Percentiles rank a stretch among this genome's conserved stretches.
Conservation (phyloP, 53 echinoderm and acorn worm genomes). For the Mesocentrotus franciscanus region DNA sequence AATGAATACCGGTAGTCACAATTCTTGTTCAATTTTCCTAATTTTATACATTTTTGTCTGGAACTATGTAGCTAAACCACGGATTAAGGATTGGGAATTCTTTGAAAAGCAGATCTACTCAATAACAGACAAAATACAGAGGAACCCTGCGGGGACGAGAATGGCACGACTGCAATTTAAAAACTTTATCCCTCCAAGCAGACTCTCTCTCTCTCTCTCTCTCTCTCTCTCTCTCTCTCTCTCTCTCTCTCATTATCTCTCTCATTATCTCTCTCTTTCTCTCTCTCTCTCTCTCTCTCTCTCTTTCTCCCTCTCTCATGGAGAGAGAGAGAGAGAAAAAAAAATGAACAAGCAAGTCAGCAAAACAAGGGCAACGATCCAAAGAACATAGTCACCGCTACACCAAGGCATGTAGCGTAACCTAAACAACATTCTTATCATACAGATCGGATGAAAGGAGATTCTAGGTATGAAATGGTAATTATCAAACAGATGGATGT, state of each 20-base stretch:
- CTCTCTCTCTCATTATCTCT: not conserved
- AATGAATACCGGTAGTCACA: too few species aligned
- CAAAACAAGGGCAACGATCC: slow-evolving; percentile 12
- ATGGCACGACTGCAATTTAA: not conserved
- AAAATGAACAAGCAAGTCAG: slow-evolving; percentile 9
- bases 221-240: not conserved
- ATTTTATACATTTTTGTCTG: too few species aligned
- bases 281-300: not conserved
- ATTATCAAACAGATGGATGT: too few species aligned
- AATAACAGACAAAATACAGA: not conserved
- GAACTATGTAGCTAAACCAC: not conserved
- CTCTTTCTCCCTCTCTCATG: not conserved
- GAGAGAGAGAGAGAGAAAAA: too few species aligned
- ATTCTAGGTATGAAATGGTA: too few species aligned
- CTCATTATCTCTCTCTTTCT: not conserved
- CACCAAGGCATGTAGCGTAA: not conserved
- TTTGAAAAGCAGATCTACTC: too few species aligned
- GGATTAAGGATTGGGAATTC: not conserved
- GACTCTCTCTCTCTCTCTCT: not conserved
- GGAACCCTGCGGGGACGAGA: not conserved
- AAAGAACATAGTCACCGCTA: slow-evolving; percentile 6
- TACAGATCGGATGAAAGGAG: not conserved
- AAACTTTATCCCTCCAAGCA: not conserved
- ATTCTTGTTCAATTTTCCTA: too few species aligned
- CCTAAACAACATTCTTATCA: slow-evolving; percentile 28